Percentiles rank a stretch among this genome's conserved stretches.
Conservation (phyloP, 37 sponge, comb jelly and placozoan species). For the Agelas oroides region DNA sequence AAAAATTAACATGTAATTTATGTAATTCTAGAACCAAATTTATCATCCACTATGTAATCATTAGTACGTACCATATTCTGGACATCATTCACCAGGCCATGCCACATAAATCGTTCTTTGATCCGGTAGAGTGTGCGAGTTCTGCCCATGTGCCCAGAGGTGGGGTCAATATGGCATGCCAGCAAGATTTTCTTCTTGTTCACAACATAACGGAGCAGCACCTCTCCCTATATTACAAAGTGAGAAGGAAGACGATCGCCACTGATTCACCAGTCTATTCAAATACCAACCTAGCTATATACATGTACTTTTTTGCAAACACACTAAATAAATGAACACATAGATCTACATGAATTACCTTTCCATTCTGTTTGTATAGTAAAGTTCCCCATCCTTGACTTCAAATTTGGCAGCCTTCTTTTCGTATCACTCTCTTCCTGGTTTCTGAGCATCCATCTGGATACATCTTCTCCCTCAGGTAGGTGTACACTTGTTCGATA, state of each 20-base stretch:
- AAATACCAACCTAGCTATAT: too few species aligned
- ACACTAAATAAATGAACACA: too few species aligned
- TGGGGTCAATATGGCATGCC: slow-evolving; percentile 62
- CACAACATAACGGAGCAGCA: slow-evolving; percentile 30
- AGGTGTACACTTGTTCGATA: neutral
- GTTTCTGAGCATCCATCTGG: neutral
- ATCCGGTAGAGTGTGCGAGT: slow-evolving; percentile 36
- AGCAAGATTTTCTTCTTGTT: slow-evolving; percentile 30
- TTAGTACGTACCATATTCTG: slow-evolving; percentile 24
- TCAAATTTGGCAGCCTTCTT: neutral
- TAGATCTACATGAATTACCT: neutral
- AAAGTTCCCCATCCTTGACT: neutral
- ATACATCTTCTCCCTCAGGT: neutral
- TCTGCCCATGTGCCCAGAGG: slow-evolving; percentile 57
- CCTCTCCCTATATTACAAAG: neutral
- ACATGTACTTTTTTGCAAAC: too few species aligned
- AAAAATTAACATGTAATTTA: too few species aligned
- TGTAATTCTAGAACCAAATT: too few species aligned
- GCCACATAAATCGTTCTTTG: slow-evolving; percentile 52
- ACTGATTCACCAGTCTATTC: too few species aligned
- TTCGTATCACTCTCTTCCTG: neutral
- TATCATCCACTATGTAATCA: too few species aligned
- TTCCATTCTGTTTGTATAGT: neutral
- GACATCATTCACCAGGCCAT: slow-evolving; percentile 34
- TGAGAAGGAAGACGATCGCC: too few species aligned